Percentiles rank a stretch among this genome's conserved stretches.
Evolutionary conservation across 1,140 invertebrate species (phyloP).

Genomic region (Cydia amplana): DNA sequence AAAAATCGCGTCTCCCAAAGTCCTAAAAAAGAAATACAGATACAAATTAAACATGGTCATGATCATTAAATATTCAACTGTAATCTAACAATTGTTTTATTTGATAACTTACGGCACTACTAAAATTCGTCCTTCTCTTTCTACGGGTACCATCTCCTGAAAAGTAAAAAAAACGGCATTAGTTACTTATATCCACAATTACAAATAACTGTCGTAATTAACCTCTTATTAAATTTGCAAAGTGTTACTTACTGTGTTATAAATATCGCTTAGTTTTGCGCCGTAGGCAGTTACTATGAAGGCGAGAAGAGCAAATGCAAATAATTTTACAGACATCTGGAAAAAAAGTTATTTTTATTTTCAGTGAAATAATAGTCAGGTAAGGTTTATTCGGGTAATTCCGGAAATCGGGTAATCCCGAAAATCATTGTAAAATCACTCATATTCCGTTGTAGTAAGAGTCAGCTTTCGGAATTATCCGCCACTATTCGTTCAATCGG

Average conservation of each 20-base stretch:
- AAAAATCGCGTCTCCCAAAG: neutral
- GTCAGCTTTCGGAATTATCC: too few species aligned
- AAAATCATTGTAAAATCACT: too few species aligned
- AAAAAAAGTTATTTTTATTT: neutral
- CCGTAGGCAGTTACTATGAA: slow-evolving; percentile 2
- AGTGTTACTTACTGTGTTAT: neutral
- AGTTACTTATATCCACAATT: neutral
- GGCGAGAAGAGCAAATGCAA: neutral
- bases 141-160: neutral
- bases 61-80: neutral
- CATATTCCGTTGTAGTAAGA: too few species aligned
- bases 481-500: too few species aligned
- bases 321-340: neutral
- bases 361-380: too few species aligned
- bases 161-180: neutral
- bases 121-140: slow-evolving; percentile 10
- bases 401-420: too few species aligned
- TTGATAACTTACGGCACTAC: slow-evolving; percentile 12
- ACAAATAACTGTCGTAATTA: neutral
- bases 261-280: neutral
- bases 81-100: neutral
- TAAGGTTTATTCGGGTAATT: too few species aligned
- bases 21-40: neutral
- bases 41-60: neutral
- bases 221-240: neutral